Evolutionary conservation across 2,113 vertebrate genomes (phyloP).

Genomic region (Toxotes jaculatrix): DNA sequence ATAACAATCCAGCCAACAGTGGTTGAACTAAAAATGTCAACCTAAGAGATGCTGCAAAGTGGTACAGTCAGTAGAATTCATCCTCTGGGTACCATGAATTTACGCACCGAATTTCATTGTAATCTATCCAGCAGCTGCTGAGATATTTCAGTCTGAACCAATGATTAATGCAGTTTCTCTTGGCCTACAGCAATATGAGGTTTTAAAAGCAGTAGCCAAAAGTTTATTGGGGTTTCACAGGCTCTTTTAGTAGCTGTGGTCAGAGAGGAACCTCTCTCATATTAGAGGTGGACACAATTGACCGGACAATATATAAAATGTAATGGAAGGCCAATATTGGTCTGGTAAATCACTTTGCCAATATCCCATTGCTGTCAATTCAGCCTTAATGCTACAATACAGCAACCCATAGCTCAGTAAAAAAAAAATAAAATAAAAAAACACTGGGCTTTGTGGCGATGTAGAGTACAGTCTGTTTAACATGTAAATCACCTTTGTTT

Average conservation of each 20-base stretch:
- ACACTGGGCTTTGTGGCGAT: not conserved
- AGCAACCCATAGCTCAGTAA: slow-evolving; percentile 1
- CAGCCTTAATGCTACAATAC: not conserved
- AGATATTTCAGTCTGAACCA: not conserved
- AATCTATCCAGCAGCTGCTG: not conserved
- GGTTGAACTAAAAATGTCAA: not conserved
- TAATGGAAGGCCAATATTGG: slow-evolving; percentile 29
- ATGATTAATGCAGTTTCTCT: not conserved
- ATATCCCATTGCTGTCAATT: slow-evolving; percentile 4
- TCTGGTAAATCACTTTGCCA: slow-evolving; percentile 20
- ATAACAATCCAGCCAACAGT: not conserved
- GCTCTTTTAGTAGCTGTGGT: not conserved
- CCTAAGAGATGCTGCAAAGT: not conserved
- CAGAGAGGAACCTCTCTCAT: slow-evolving; percentile 13
- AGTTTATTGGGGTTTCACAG: not conserved
- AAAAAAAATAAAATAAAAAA: not conserved
- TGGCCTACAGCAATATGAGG: not conserved
- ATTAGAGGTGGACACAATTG: slow-evolving; percentile 5
- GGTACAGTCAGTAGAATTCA: not conserved
- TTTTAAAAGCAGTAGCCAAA: not conserved
- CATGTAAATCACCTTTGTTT: slow-evolving; percentile 29
- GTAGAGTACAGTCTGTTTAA: not conserved
- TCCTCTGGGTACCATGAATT: not conserved
- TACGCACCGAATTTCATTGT: not conserved
- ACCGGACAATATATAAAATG: slow-evolving; percentile 18